Evolutionary conservation across 2,797 vertebrate genomes (phyloP).

Genomic region (Onychomys arenicola): DNA sequence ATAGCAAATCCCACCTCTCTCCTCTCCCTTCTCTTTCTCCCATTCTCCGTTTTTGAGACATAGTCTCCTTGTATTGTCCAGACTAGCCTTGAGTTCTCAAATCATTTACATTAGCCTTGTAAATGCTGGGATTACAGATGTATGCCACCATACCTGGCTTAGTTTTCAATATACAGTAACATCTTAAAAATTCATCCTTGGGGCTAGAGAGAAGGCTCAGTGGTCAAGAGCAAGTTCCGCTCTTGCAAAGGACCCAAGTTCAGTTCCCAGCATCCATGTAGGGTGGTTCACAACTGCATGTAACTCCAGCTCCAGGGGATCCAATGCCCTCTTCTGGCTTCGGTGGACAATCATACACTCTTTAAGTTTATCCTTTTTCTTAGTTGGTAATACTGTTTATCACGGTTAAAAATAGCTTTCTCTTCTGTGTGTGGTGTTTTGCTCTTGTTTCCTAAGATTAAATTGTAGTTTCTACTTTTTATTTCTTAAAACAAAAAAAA

Average conservation of each 20-base stretch:
- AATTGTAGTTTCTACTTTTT: not conserved
- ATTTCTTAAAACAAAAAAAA: not conserved
- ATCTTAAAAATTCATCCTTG: not conserved
- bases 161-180: not conserved
- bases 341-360: not conserved
- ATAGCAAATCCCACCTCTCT: not conserved
- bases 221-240: not conserved
- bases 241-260: not conserved
- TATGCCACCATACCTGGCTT: not conserved
- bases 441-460: constrained; percentile 1
- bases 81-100: not conserved
- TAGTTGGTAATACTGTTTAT: not conserved
- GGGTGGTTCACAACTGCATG: not conserved
- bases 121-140: not conserved
- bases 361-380: not conserved
- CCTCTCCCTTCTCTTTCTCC: not conserved
- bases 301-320: not conserved
- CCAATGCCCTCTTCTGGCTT: not conserved
- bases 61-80: not conserved
- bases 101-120: not conserved
- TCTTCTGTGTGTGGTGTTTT: not conserved
- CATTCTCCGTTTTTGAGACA: not conserved
- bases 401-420: not conserved
- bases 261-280: not conserved
- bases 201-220: not conserved